Evolutionary conservation across 30 jellyfish, hydroid and myxozoan species (phyloP).

Genomic region (Aurelia sp.): DNA sequence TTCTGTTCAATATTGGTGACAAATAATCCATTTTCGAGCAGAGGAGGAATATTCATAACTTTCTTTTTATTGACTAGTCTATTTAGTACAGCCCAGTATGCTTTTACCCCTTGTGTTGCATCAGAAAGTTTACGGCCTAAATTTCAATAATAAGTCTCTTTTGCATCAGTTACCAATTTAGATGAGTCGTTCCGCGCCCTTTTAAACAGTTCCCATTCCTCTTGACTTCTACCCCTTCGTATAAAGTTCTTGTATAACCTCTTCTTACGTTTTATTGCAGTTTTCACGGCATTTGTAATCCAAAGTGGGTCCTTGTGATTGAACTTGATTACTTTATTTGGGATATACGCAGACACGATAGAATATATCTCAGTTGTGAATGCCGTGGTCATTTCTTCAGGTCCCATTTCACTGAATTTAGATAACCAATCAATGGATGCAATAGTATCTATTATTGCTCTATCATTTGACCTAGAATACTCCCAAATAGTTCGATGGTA

Average conservation of each 20-base stretch:
- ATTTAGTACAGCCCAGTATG: conserved; percentile 46
- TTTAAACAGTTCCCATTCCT: conserved; percentile 52
- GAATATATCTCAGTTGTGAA: neutral
- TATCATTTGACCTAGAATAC: conserved; percentile 13
- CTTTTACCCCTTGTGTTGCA: conserved; percentile 47
- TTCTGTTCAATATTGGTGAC: conserved; percentile 54
- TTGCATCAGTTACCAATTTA: conserved; percentile 17
- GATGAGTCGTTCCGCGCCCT: conserved; percentile 25
- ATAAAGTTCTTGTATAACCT: conserved; percentile 15
- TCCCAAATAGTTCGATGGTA: conserved; percentile 40
- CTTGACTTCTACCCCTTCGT: conserved; percentile 19
- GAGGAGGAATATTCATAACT: neutral
- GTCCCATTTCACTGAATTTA: conserved; percentile 12
- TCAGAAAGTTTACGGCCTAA: conserved; percentile 53
- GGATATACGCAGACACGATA: conserved; percentile 14
- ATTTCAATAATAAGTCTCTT: conserved; percentile 30
- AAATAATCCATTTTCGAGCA: conserved; percentile 30
- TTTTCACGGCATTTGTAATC: conserved; percentile 33
- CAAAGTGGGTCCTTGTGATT: conserved; percentile 40
- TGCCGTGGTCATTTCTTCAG: conserved; percentile 15
- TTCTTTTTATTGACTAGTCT: conserved; percentile 40
- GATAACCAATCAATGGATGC: conserved; percentile 26
- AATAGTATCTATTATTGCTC: conserved; percentile 7
- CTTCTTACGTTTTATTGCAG: conserved; percentile 49
- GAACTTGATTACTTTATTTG: conserved; percentile 5